Base-by-base conservation (phyloP, 2,888 invertebrate genomes). In the Caenorhabditis angaria region DNA sequence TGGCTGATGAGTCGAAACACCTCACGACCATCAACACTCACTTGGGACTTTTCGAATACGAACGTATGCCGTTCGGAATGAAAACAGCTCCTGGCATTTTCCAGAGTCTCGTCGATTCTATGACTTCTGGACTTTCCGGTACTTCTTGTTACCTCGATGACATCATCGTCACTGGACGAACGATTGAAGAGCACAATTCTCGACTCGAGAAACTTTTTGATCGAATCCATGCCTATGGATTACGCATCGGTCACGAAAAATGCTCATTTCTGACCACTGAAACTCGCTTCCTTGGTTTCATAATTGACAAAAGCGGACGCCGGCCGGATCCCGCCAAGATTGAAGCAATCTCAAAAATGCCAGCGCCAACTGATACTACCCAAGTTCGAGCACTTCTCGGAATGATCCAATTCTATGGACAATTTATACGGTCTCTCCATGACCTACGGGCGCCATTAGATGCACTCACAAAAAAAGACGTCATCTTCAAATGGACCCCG, bases 61-160 rank as follows among this genome's bases (percentile, higher is more conserved):
- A 76, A 8, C 61, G 82, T 0, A 53, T 83, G 14, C 70, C 81
- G 1, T 83, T 82, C 51, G 83, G 82, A 24, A 64, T 83, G 20
- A 80, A 77, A 47, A 47, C 76, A 0, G 78, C 78, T 3, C 78
- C 82, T 54, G 32, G 32, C 47, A 75, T 70, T 24, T 82, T 82
- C 61, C 82, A 82, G 47, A 20, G 54, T 20, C 29, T 70, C 22
- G 77, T 81, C 61, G 80, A 81, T 35, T 6, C 35, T 14, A 65
- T 79, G 68, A 50, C 70, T 14, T 29, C 56, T 24, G 82, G 76
- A 20, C 55, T 81, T 12, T 48, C 65, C 0, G 68, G 72, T 10
- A 66, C 59, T 3, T 50, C 60, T 12, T 59, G 65, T 1, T 82
- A 81, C 59, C 53, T 81, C 18, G 80, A 81, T 32, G 82, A 81